A percentile compares a stretch with the other conserved stretches of the same genome.
Evolutionary conservation across 2,888 invertebrate species (phyloP).

Genomic region (Harpalus rufipes): DNA sequence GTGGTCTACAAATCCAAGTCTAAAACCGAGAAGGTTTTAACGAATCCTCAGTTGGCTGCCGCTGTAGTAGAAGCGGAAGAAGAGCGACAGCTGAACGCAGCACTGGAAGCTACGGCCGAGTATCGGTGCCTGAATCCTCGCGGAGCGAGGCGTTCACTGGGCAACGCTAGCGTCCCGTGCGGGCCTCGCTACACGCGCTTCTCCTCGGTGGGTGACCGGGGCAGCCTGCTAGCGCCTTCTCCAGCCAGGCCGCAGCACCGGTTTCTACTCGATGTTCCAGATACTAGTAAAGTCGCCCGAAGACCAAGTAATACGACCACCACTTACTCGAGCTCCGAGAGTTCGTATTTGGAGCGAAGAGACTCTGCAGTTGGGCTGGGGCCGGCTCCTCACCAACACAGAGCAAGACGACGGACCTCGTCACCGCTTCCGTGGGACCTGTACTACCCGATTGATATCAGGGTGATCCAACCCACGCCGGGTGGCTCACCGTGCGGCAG

Average conservation of each 20-base stretch:
- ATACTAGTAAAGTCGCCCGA: slow-evolving; percentile 76
- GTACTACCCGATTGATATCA: slow-evolving; percentile 77
- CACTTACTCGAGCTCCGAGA: slow-evolving; percentile 91
- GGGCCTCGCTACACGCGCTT: slow-evolving; percentile 77
- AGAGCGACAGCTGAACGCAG: slow-evolving; percentile 86
- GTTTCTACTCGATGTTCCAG: slow-evolving; percentile 61
- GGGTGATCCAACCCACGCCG: slow-evolving; percentile 89
- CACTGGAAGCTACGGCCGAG: slow-evolving; percentile 84
- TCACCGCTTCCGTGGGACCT: slow-evolving; percentile 75
- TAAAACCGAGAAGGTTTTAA: slow-evolving; percentile 86
- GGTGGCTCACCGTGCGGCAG: slow-evolving; percentile 90
- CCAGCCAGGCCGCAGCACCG: slow-evolving; percentile 78
- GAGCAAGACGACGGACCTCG: slow-evolving; percentile 69
- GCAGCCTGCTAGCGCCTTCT: slow-evolving; percentile 84
- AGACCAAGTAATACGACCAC: slow-evolving; percentile 84
- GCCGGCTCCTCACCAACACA: slow-evolving; percentile 71
- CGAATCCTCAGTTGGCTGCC: slow-evolving; percentile 88
- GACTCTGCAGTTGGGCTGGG: slow-evolving; percentile 88
- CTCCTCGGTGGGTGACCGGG: slow-evolving; percentile 85
- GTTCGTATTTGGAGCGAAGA: slow-evolving; percentile 89
- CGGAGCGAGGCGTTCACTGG: slow-evolving; percentile 75
- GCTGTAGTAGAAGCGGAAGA: slow-evolving; percentile 87
- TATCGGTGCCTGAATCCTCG: slow-evolving; percentile 79
- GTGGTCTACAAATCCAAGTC: slow-evolving; percentile 94
- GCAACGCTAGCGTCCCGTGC: slow-evolving; percentile 73